Evolutionary conservation across 2,113 vertebrate genomes (phyloP), one percentile per base, ranked within the genome.

Genomic region (Acanthochromis polyacanthus): DNA sequence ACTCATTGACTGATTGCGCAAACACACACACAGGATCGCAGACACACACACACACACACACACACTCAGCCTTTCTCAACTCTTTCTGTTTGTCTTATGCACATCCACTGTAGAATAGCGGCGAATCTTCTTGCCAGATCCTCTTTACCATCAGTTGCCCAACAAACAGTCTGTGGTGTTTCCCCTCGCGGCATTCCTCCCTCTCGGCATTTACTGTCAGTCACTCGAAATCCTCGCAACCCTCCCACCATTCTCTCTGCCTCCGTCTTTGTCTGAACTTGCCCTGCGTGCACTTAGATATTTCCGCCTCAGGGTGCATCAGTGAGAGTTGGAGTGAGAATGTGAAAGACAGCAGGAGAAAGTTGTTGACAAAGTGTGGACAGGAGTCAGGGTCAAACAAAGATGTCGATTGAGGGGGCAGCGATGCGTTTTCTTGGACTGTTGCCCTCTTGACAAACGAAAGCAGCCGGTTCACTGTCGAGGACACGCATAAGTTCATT

Each of bases 271-370:
- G 95, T 88, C 93, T 88, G 70, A 85, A 94, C 95, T 94, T 92
- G 95, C 83, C 91, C 88, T 55, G 80, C 65, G 48, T 81, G 86
- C 89, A 89, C 90, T 92, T 88, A 91, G 82, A 94, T 92, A 94
- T 94, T 93, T 95, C 88, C 59, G 70, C 94, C 93, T 60, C 56
- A 8, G 93, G 93, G 80, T 38, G 68, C 84, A 86, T 90, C 51
- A 78, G 75, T 46, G 84, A 91, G 88, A 86, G 87, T 78, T 40
- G 1, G 38, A 71, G 80, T 58, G 75, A 64, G 5, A 55, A 46
- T 46, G 53, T 53, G 66, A 81, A 12, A 46, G 51, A 51, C 51
- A 69, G 59, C 30, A 36, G 15, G 76, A 70, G 88, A 90, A 88
- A 91, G 88, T 82, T 75, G 83, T 80, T 50, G 45, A 81, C 40